Percentiles rank a stretch among this genome's conserved stretches.
phyloP scores from a whole-genome alignment of 2,888 invertebrate genomes.

The Caenorhabditis sp. region DNA sequence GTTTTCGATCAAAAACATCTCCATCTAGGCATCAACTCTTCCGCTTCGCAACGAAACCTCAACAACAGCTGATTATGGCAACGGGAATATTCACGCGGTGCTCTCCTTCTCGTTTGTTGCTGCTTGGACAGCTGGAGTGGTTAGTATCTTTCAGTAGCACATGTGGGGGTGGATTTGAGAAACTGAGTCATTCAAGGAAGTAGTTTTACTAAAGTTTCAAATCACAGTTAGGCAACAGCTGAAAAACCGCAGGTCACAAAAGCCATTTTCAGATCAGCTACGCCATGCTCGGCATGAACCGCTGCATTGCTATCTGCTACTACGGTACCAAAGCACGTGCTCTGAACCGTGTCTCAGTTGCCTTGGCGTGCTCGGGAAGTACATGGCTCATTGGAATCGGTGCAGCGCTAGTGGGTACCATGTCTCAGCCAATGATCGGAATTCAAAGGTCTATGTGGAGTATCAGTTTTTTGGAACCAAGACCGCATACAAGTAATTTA shows the following conservation, averaged over 20 bases:
- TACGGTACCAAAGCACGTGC: slow-evolving; percentile 79
- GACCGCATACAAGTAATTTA: slow-evolving; percentile 50
- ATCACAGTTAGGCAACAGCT: too few relatives aligned
- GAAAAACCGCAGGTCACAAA: background rate
- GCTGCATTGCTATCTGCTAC: slow-evolving; percentile 81
- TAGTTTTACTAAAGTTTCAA: too few relatives aligned
- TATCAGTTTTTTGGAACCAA: slow-evolving; percentile 67
- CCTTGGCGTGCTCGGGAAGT: slow-evolving; percentile 73
- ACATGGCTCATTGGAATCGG: slow-evolving; percentile 79
- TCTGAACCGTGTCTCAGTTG: slow-evolving; percentile 79
- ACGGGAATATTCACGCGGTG: slow-evolving; percentile 55
- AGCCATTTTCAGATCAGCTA: slow-evolving; percentile 69
- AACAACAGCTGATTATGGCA: slow-evolving; percentile 17
- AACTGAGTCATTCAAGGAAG: slow-evolving; percentile 12
- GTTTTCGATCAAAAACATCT: background rate
- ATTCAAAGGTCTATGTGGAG: slow-evolving; percentile 77
- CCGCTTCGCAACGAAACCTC: slow-evolving; percentile 32
- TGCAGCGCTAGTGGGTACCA: slow-evolving; percentile 74
- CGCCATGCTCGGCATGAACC: slow-evolving; percentile 72
- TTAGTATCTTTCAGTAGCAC: slow-evolving; percentile 51
- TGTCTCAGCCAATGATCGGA: slow-evolving; percentile 74
- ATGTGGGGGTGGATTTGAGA: background rate
- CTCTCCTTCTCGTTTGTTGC: slow-evolving; percentile 77
- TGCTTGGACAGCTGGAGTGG: slow-evolving; percentile 81
- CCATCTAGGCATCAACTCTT: slow-evolving; percentile 5